Conservation (phyloP, 1,140 invertebrate genomes). For the Ptiloglossa arizonensis region DNA sequence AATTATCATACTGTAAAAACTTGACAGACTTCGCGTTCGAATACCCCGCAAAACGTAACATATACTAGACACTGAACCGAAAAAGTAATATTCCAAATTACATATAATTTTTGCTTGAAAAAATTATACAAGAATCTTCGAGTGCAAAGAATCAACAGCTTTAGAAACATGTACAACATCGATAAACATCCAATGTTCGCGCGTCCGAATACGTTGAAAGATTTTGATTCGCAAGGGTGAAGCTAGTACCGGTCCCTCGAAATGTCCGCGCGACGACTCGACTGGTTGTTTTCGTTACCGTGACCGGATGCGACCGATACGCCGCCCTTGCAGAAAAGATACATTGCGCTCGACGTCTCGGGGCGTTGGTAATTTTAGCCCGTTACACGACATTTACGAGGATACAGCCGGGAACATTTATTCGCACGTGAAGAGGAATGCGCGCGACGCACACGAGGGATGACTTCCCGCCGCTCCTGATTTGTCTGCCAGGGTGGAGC, state of each 20-base stretch:
- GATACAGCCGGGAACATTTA: constrained; percentile 48
- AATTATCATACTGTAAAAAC: too few species aligned
- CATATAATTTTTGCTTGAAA: too few species aligned
- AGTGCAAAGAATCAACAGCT: too few species aligned
- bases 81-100: too few species aligned
- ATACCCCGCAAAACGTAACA: too few species aligned
- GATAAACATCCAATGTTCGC: too few species aligned
- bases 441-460: constrained; percentile 36
- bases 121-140: too few species aligned
- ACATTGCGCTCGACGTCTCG: constrained; percentile 70
- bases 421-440: constrained; percentile 53
- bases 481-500: constrained; percentile 1
- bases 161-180: too few species aligned
- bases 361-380: constrained; percentile 69
- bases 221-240: too few species aligned
- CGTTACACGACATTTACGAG: constrained; percentile 68
- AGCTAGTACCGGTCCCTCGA: not conserved
- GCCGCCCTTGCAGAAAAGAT: constrained; percentile 48
- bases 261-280: not conserved
- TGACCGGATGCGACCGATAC: constrained; percentile 33
- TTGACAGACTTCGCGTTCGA: too few species aligned
- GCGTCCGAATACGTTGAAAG: too few species aligned
- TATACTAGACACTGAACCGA: too few species aligned
- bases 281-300: constrained; percentile 1
- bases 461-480: constrained; percentile 42